Evolutionary conservation across 2,888 invertebrate genomes (phyloP), one percentile per base, ranked within the genome.

Genomic region (Tyria jacobaeae): DNA sequence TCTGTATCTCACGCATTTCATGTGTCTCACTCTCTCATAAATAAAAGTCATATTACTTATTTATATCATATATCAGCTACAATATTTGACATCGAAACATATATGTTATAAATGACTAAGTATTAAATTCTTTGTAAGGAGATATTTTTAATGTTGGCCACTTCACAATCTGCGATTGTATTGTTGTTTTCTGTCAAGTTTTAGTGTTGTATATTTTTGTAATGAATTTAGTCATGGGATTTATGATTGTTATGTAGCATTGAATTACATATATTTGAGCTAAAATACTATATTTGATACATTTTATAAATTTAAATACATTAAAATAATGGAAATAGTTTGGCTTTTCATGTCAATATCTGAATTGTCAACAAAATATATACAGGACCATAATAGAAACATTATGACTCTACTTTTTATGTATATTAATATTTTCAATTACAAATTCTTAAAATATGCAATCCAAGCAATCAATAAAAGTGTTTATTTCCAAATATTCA

Each of bases 1-100:
- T n/a, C n/a, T n/a, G n/a, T n/a, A n/a, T n/a, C n/a, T n/a, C n/a
- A n/a, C n/a, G n/a, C n/a, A n/a, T n/a, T n/a, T n/a, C n/a, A n/a
- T n/a, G n/a, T n/a, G n/a, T n/a, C n/a, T n/a, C n/a, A n/a, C n/a
- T n/a, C n/a, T n/a, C n/a, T n/a, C n/a, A n/a, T n/a, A n/a, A n/a
- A n/a, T n/a, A n/a, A n/a, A n/a, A n/a, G n/a, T n/a, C n/a, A n/a
- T n/a, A n/a, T n/a, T n/a, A n/a, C n/a, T n/a, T n/a, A n/a, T 49
- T 49, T 49, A 49, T 27, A 17, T 27, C 9, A 15, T 49, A 49
- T n/a, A 15, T 15, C 25, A 25, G n/a, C 27, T 9, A 27, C 24
- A 27, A n/a, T n/a, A n/a, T 49, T 27, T 48, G 25, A 48, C 48
- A 48, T 48, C 24, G 7, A 48, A 7, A 47, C 12, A 48, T 41